Evolutionary conservation across 37 sponge, comb jelly and placozoan species (phyloP), one percentile per base, ranked within the genome.

Genomic region (Theonella swinhoei): DNA sequence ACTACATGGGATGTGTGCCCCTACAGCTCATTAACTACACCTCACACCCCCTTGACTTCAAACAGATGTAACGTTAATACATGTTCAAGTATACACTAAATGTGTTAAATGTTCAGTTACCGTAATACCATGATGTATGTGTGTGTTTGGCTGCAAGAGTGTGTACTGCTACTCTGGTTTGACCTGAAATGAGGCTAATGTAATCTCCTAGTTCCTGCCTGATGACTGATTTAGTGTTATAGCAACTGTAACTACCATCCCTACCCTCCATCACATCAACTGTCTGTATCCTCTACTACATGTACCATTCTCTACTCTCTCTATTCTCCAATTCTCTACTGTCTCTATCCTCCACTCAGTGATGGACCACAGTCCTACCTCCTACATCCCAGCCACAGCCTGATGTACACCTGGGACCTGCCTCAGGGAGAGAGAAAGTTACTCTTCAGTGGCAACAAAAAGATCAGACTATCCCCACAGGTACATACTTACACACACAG

Each of bases 1-100:
- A 94, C 78, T 94, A 78, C 60, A 31, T 7, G 34, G 97, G 97
- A 2, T 72, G 85, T 29, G 92, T 86, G 1, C 94, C 97, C 20
- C 20, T 94, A 20, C 80, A 85, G 58, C 84, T 96, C 22, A 88
- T 91, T 40, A 93, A 93, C 36, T 61, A 80, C 62, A 72, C 64
- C 9, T 41, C 9, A 5, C 74, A 61, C 35, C 39, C 22, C 25
- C 25, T 90, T 29, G 34, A 39, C 37, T 85, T 73, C 76, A 80
- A 75, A 30, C 90, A 90, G 32, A 47, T 47, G 54, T n/a, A n/a
- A n/a, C n/a, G n/a, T n/a, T n/a, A 43, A 11, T 76, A 7, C 59
- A 24, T 19, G 47, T n/a, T n/a, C n/a, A n/a, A n/a, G n/a, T n/a
- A n/a, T n/a, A n/a, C n/a, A n/a, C n/a, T n/a, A n/a, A n/a, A n/a